Base-by-base conservation (phyloP, 2,797 vertebrate species). In the Falco biarmicus region DNA sequence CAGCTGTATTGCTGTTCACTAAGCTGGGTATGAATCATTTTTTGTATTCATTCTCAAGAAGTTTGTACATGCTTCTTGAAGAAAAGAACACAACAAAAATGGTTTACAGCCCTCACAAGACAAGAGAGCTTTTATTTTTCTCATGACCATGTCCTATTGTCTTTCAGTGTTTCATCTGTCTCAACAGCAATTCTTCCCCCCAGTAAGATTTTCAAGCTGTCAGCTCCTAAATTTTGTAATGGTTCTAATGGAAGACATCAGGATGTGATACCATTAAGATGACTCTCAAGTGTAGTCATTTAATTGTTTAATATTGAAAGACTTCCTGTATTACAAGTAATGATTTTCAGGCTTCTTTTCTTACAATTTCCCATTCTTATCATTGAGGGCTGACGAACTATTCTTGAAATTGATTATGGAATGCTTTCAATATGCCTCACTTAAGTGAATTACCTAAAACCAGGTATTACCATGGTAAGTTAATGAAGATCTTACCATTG, bases 221-320 rank as follows among this genome's bases (percentile, higher is more conserved):
- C 75, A 81, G 37, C 89, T 96, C 73, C 84, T 94, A 48, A 64
- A 93, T 70, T 94, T 89, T 92, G 84, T 90, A 96, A 2, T 85
- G 76, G 53, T 57, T 91, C 82, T 96, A 95, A 95, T 93, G 89
- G 94, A 93, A 87, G 41, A 53, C 47, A 88, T 86, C 76, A 88
- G 88, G 77, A 90, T 86, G 61, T 91, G 68, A 65, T 69, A 65
- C 89, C 85, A 93, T 95, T 96, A 94, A 81, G 82, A 93, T 83
- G 76, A 65, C 71, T 95, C 71, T 95, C 65, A 68, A 94, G 61
- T 47, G 29, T 43, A 92, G 91, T 57, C 73, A 75, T 91, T 91
- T 85, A 65, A 87, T 92, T 3, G 2, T 93, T 93, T 96, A 97
- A 96, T 96, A 96, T 71, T 95, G 79, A 93, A 95, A 81, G 84